Percentiles rank a stretch among this genome's conserved stretches.
Conservation (phyloP, 2,797 vertebrate genomes). For the Gastrophryne carolinensis region DNA sequence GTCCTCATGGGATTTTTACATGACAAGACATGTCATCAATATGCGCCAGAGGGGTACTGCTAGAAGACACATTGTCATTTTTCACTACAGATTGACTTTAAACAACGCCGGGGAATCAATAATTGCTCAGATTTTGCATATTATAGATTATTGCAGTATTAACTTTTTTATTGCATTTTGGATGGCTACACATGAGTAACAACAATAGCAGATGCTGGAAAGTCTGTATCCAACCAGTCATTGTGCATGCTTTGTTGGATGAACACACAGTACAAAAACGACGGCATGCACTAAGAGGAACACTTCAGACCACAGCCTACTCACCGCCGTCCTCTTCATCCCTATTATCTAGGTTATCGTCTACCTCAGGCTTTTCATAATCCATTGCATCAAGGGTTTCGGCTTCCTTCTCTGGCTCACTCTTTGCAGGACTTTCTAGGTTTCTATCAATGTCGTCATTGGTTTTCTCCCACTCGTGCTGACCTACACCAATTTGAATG, state of each 20-base stretch:
- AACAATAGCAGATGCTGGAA: background rate
- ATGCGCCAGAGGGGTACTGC: too few relatives aligned
- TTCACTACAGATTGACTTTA: too few relatives aligned
- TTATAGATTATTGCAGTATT: background rate
- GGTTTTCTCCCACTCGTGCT: background rate
- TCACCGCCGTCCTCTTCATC: slow-evolving; percentile 61
- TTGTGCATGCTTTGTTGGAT: slow-evolving; percentile 30
- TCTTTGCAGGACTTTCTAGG: slow-evolving; percentile 39
- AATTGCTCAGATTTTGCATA: too few relatives aligned
- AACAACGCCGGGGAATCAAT: too few relatives aligned
- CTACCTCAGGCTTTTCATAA: background rate
- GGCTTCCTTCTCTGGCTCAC: slow-evolving; percentile 19
- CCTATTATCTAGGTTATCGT: background rate
- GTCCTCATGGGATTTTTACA: too few relatives aligned
- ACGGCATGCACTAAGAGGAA: slow-evolving; percentile 31
- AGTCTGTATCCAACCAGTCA: background rate
- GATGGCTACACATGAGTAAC: background rate
- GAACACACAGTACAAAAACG: background rate
- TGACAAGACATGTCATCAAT: too few relatives aligned
- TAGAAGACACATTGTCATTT: too few relatives aligned
- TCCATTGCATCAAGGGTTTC: background rate
- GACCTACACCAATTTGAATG: background rate
- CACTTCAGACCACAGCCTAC: slow-evolving; percentile 51
- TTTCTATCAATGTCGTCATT: background rate
- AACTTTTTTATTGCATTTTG: background rate